Evolutionary conservation across 1,140 invertebrate species (phyloP), one percentile per base, ranked within the genome.

Genomic region (Dendroctonus ponderosae): DNA sequence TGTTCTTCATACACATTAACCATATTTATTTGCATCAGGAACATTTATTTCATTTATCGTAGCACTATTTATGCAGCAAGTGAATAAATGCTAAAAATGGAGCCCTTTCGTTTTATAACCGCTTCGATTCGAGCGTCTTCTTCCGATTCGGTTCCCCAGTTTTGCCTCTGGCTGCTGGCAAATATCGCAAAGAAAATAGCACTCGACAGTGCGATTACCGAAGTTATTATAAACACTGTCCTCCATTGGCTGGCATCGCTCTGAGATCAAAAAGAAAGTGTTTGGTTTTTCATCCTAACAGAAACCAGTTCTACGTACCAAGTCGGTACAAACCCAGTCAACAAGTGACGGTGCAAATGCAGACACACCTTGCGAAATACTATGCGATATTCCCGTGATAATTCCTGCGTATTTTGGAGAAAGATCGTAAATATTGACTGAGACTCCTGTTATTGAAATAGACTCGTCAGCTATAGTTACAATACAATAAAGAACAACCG

Each of bases 191-290:
- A 62, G 39, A 52, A 51, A 12, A 62, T 41, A 5, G n/a, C 40
- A 12, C 49, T 41, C 6, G 9, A 38, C 7, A 62, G 41, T 5
- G n/a, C 11, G 5, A 62, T 41, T 9, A 8, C n/a, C 5, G 14
- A 9, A 7, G 60, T 8, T 42, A 62, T 62, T 7, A 62, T 15
- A n/a, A 42, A 62, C 6, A 62, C 50, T 7, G 37, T 62, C 40
- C 60, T 62, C 60, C 60, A 62, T 52, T 52, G 38, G 5, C 49
- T 12, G 3, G 37, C 40, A 42, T 42, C 14, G 26, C 11, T 42
- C 60, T 52, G 42, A 46, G 52, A 62, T n/a, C 15, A 8, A 6
- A 51, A 14, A 11, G 12, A 51, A 51, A 51, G 7, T 44, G 7
- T 44, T 7, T 44, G 7, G 43, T 44, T 7, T 7, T 44, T 7